A percentile compares a stretch with the other conserved stretches of the same genome.
These are phyloP conservation scores for Hydraecia micacea DNA, from an alignment of 2,888 invertebrate species.

Conservation along the genomic window DNA sequence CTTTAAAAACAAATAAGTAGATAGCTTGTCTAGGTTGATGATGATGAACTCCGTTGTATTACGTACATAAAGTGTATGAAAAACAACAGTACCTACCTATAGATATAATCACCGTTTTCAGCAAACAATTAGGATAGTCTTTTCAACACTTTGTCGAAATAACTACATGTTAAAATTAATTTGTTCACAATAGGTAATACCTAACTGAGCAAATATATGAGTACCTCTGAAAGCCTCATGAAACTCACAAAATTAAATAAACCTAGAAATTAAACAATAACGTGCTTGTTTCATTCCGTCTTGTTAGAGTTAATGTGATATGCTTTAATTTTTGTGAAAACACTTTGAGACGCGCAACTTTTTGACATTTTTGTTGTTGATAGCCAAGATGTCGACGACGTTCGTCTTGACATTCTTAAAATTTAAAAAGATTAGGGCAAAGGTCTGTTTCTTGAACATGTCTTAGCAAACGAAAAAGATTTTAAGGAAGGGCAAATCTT, in stretches of 20 bases:
- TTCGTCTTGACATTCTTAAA: slow-evolving; percentile 14
- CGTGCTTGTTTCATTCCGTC: slow-evolving; percentile 16
- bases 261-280: slow-evolving; percentile 12
- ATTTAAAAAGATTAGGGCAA: background rate
- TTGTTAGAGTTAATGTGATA: slow-evolving; percentile 1
- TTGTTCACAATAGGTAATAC: slow-evolving; percentile 25
- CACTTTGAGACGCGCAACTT: slow-evolving; percentile 29
- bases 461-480: slow-evolving; percentile 10
- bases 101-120: slow-evolving; percentile 3
- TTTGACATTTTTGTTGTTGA: slow-evolving; percentile 62
- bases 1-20: slow-evolving; percentile 13
- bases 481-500: background rate
- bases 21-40: background rate
- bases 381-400: slow-evolving; percentile 17
- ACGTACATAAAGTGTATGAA: background rate
- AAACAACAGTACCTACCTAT: slow-evolving; percentile 10
- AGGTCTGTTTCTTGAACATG: background rate
- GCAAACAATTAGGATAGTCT: background rate
- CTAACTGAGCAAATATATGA: slow-evolving; percentile 5
- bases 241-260: slow-evolving; percentile 25
- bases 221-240: slow-evolving; percentile 38
- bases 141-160: slow-evolving; percentile 10
- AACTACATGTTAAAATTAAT: background rate
- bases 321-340: slow-evolving; percentile 44
- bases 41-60: background rate